These are phyloP conservation scores for Zaprionus tsacasi DNA, from an alignment of 1,140 invertebrate species.

Conservation along the genomic window DNA sequence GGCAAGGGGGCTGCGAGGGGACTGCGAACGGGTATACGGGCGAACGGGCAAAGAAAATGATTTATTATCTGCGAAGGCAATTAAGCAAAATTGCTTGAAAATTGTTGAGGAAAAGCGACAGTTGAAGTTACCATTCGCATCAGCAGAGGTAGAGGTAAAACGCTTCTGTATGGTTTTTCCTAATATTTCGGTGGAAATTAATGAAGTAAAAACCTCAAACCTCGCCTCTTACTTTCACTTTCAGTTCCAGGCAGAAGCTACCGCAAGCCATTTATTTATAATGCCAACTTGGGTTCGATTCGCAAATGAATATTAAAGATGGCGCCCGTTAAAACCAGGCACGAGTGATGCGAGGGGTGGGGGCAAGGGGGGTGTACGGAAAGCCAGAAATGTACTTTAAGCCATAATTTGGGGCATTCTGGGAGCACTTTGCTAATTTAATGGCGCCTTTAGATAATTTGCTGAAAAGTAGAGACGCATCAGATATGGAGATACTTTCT, in stretches of 20 bases:
- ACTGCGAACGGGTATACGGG: conserved; percentile 42
- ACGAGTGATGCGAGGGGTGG: no score
- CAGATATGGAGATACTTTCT: not conserved
- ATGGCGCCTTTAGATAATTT: not conserved
- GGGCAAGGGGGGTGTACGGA: no score
- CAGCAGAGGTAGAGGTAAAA: no score
- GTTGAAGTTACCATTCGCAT: conserved; percentile 22
- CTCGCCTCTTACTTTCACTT: not conserved
- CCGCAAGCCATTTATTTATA: conserved; percentile 9
- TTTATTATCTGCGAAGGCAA: conserved; percentile 79
- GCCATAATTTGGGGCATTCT: not conserved
- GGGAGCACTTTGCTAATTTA: not conserved
- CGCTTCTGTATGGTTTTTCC: conserved; percentile 1
- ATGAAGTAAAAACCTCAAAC: conserved; percentile 13
- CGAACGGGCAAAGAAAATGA: conserved; percentile 65
- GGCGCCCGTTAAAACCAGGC: not conserved
- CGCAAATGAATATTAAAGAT: conserved; percentile 10
- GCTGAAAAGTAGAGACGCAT: not conserved
- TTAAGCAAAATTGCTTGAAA: conserved; percentile 76
- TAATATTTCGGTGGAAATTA: conserved; percentile 14
- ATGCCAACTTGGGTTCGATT: conserved; percentile 8
- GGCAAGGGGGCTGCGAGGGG: no score
- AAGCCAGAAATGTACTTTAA: not conserved
- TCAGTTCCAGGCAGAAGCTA: not conserved
- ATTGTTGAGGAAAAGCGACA: conserved; percentile 58